Evolutionary conservation across 2,888 invertebrate species (phyloP).

Genomic region (Nemotelus pantherinus): DNA sequence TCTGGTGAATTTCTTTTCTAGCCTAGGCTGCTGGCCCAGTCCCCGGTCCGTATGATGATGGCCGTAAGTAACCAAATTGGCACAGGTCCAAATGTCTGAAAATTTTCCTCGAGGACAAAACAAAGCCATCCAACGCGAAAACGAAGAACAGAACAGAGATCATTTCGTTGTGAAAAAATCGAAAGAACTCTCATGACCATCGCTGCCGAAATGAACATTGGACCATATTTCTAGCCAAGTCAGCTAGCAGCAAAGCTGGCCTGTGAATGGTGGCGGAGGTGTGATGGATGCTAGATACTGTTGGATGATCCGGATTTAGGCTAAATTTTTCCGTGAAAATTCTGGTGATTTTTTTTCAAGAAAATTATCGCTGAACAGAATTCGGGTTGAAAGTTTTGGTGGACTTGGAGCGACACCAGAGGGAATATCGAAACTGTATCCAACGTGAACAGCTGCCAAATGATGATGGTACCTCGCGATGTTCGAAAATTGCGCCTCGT

Average conservation of each 20-base stretch:
- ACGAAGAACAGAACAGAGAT: slow-evolving; percentile 1
- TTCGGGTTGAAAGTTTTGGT: too few species aligned
- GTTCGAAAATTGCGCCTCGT: too few species aligned
- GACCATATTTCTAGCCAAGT: neutral
- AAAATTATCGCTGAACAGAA: too few species aligned
- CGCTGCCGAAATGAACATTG: slow-evolving; percentile 3
- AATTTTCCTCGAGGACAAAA: slow-evolving; percentile 44
- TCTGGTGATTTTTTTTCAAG: neutral
- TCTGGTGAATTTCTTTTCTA: slow-evolving; percentile 2
- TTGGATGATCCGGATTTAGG: neutral
- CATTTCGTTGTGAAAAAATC: slow-evolving; percentile 1
- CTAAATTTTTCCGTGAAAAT: slow-evolving; percentile 22
- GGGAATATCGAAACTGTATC: too few species aligned
- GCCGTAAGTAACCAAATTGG: slow-evolving; percentile 44
- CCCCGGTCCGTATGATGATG: slow-evolving; percentile 16
- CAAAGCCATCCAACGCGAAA: slow-evolving; percentile 23
- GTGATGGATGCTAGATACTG: neutral
- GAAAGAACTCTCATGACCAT: slow-evolving; percentile 32
- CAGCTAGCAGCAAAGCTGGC: neutral
- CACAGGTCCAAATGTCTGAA: slow-evolving; percentile 39
- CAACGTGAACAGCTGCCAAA: too few species aligned
- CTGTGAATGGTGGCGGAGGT: too few species aligned
- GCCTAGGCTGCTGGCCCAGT: neutral
- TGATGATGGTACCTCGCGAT: too few species aligned
- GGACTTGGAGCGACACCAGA: too few species aligned